These are phyloP conservation scores for Pyrocephalus nanus DNA, from an alignment of 2,797 vertebrate species.

Conservation along the genomic window DNA sequence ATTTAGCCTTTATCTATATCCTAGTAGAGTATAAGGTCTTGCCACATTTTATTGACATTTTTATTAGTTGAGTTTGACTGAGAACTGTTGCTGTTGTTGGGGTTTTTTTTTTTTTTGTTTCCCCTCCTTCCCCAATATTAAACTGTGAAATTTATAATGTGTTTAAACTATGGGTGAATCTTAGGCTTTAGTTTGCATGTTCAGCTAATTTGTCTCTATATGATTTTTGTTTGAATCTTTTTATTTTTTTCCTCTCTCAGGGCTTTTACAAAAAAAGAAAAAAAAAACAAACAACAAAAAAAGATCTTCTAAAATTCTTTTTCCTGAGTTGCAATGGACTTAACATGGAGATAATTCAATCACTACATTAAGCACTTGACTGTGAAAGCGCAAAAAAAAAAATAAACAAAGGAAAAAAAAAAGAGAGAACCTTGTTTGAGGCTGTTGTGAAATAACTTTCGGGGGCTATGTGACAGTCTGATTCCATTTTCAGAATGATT, in stretches of 20 bases:
- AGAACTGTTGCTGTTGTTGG: constrained; percentile 74
- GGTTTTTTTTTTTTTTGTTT: constrained; percentile 51
- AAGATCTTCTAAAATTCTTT: constrained; percentile 77
- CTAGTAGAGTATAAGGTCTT: constrained; percentile 82
- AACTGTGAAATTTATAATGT: constrained; percentile 96
- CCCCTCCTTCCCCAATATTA: constrained; percentile 76
- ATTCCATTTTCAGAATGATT: constrained; percentile 68
- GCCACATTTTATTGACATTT: constrained; percentile 79
- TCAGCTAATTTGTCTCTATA: constrained; percentile 88
- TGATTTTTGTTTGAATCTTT: constrained; percentile 79
- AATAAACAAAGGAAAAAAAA: not conserved
- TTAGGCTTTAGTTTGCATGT: constrained; percentile 95
- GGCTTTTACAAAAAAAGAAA: constrained; percentile 83
- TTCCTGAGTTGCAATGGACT: constrained; percentile 87
- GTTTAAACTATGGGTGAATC: constrained; percentile 95
- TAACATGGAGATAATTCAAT: constrained; percentile 82
- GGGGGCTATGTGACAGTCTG: constrained; percentile 61
- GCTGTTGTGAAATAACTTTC: constrained; percentile 50
- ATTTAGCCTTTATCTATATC: constrained; percentile 85
- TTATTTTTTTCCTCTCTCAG: constrained; percentile 90
- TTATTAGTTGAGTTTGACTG: constrained; percentile 82
- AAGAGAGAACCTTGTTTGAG: constrained; percentile 42
- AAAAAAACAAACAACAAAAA: not conserved
- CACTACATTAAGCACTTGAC: constrained; percentile 96
- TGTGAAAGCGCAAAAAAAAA: constrained; percentile 82